phyloP scores from a whole-genome alignment of 2,113 vertebrate species.

The Cololabis saira region DNA sequence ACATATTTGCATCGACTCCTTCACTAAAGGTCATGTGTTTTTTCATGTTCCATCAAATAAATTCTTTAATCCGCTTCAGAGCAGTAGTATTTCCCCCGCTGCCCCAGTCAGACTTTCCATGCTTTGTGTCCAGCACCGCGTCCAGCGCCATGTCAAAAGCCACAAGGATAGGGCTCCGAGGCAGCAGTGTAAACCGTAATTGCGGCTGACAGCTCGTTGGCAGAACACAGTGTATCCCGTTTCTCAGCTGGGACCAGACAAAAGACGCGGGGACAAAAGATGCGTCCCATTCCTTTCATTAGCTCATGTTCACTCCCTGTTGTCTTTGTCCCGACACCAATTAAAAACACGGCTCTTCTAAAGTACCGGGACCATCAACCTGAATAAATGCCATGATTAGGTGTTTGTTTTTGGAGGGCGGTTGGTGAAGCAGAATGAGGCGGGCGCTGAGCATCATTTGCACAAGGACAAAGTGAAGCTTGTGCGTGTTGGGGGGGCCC shows the following conservation, averaged over 20 bases:
- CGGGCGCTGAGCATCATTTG: constrained; percentile 16
- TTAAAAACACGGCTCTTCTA: constrained; percentile 64
- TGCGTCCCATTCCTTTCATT: constrained; percentile 61
- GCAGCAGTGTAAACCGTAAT: constrained; percentile 70
- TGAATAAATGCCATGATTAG: constrained; percentile 24
- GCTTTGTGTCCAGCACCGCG: constrained; percentile 14
- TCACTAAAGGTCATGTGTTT: background rate
- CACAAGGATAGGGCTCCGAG: constrained; percentile 36
- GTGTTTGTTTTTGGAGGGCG: constrained; percentile 27
- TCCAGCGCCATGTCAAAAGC: constrained; percentile 66
- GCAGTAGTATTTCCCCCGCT: constrained; percentile 18
- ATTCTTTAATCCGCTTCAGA: background rate
- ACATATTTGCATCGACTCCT: background rate
- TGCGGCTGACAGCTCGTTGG: constrained; percentile 70
- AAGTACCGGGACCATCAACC: constrained; percentile 18
- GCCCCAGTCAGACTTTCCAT: constrained; percentile 31
- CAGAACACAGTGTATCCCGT: constrained; percentile 75
- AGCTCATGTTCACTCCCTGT: constrained; percentile 47
- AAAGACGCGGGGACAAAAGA: constrained; percentile 65
- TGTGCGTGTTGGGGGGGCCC: constrained; percentile 18
- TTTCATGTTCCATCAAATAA: background rate
- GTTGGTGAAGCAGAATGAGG: background rate
- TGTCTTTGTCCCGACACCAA: constrained; percentile 52
- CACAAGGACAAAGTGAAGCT: constrained; percentile 48
- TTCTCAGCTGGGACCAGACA: constrained; percentile 60